A percentile compares a stretch with the other conserved stretches of the same genome.
Evolutionary conservation across 2,113 vertebrate species (phyloP).

Genomic region (Pseudorectes ferrugineus): DNA sequence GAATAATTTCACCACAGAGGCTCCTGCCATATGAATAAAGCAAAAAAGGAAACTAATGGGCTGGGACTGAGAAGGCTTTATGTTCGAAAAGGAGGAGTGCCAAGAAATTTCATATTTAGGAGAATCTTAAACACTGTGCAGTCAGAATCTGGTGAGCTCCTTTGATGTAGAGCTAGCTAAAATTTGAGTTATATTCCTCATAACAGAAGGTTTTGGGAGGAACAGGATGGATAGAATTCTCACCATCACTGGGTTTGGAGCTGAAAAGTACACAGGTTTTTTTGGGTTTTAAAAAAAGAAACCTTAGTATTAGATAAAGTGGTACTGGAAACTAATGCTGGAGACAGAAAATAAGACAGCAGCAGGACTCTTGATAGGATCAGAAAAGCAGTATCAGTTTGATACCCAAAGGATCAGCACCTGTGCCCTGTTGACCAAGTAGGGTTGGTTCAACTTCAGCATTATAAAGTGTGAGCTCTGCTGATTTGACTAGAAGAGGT

Average conservation of each 20-base stretch:
- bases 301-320: background rate
- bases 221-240: background rate
- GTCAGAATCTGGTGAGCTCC: background rate
- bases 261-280: background rate
- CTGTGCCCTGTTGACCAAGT: background rate
- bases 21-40: background rate
- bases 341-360: background rate
- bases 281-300: background rate
- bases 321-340: background rate
- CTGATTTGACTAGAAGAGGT: background rate
- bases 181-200: background rate
- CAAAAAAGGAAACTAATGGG: slow-evolving; percentile 11
- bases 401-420: background rate
- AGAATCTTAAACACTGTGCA: background rate
- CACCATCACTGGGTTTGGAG: background rate
- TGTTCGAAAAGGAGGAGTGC: background rate
- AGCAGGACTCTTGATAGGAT: background rate
- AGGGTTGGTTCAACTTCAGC: background rate
- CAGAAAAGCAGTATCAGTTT: background rate
- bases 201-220: background rate
- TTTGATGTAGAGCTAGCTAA: background rate
- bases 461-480: background rate
- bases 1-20: background rate
- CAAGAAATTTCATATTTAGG: slow-evolving; percentile 16
- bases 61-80: background rate